phyloP scores from a whole-genome alignment of 1,140 invertebrate species.

The Drosophila watanabei region DNA sequence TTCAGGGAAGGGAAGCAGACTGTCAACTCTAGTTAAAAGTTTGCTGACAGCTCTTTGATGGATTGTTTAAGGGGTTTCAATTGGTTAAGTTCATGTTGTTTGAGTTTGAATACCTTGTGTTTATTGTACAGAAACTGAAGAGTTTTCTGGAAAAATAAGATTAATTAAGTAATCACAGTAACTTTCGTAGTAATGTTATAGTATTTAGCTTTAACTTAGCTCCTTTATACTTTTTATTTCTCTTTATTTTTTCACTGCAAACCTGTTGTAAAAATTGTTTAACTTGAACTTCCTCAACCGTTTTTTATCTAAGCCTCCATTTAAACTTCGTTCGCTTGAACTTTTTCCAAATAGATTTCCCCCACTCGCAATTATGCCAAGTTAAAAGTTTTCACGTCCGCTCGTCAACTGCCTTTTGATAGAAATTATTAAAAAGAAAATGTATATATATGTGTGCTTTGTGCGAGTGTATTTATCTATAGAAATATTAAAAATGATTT shows the following conservation, averaged over 20 bases:
- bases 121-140: neutral
- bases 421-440: slow-evolving; percentile 16
- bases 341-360: slow-evolving; percentile 23
- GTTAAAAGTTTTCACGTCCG: slow-evolving; percentile 20
- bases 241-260: neutral
- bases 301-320: neutral
- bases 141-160: neutral
- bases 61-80: slow-evolving; percentile 4
- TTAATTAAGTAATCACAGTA: neutral
- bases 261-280: slow-evolving; percentile 3
- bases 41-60: slow-evolving; percentile 17
- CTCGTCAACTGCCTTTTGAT: slow-evolving; percentile 41
- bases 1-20: neutral
- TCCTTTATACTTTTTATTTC: neutral
- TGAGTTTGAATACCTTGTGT: neutral
- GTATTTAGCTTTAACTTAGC: neutral
- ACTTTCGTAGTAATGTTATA: neutral
- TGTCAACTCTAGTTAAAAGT: slow-evolving; percentile 29
- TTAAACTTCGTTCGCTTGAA: slow-evolving; percentile 9
- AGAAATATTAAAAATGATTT: slow-evolving; percentile 60
- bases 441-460: slow-evolving; percentile 11
- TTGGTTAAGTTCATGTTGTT: neutral
- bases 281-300: neutral
- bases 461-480: slow-evolving; percentile 32
- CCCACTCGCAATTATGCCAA: slow-evolving; percentile 9